Percentiles rank a stretch among this genome's conserved stretches.
phyloP scores from a whole-genome alignment of 2,797 vertebrate genomes.

The Anabas testudineus region DNA sequence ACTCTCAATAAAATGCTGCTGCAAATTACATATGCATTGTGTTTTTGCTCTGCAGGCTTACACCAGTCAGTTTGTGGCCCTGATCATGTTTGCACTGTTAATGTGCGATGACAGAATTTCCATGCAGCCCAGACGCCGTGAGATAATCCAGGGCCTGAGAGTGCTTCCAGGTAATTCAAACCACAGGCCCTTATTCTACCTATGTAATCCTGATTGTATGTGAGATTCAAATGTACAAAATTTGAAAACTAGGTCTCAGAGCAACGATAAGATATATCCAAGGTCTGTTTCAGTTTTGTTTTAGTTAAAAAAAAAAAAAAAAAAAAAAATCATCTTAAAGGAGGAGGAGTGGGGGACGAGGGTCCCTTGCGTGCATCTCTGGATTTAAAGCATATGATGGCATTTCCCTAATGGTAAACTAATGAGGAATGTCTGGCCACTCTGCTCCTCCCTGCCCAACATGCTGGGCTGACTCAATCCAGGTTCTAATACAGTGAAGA shows the following conservation, averaged over 20 bases:
- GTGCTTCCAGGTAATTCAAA: slow-evolving; percentile 89
- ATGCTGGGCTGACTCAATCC: slow-evolving; percentile 24
- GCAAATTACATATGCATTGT: not conserved
- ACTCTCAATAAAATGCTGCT: too few species aligned
- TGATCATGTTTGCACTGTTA: slow-evolving; percentile 98
- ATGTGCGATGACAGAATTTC: slow-evolving; percentile 98
- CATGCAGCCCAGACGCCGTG: slow-evolving; percentile 94
- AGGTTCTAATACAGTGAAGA: too few species aligned
- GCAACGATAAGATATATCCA: slow-evolving; percentile 20
- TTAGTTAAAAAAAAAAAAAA: slow-evolving; percentile 35
- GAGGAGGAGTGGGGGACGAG: slow-evolving; percentile 1
- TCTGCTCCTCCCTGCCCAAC: slow-evolving; percentile 17
- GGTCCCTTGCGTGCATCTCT: slow-evolving; percentile 39
- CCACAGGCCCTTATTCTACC: not conserved
- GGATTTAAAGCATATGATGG: slow-evolving; percentile 64
- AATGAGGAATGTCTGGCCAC: slow-evolving; percentile 61
- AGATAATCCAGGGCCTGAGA: slow-evolving; percentile 94
- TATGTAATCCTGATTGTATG: slow-evolving; percentile 13
- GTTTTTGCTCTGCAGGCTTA: slow-evolving; percentile 88
- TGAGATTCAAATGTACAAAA: slow-evolving; percentile 18
- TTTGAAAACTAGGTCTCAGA: slow-evolving; percentile 7
- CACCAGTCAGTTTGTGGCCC: slow-evolving; percentile 97
- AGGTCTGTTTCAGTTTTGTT: slow-evolving; percentile 29
- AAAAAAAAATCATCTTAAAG: slow-evolving; percentile 35
- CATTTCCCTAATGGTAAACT: slow-evolving; percentile 48